These are phyloP conservation scores for Anhinga rufa DNA, from an alignment of 2,113 vertebrate genomes.

Conservation along the genomic window DNA sequence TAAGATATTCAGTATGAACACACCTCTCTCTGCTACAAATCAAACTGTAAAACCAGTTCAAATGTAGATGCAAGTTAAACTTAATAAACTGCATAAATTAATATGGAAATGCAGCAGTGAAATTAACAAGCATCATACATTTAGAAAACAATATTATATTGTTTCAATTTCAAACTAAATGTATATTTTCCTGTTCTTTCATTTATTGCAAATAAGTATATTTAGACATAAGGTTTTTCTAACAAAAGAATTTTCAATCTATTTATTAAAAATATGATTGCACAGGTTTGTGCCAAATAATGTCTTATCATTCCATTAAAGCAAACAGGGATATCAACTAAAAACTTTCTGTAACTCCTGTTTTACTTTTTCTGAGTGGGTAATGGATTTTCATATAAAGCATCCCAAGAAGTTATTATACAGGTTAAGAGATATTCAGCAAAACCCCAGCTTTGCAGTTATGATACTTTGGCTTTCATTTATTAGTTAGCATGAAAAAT, in stretches of 20 bases:
- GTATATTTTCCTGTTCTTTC: background rate
- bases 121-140: background rate
- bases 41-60: background rate
- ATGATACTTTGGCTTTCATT: background rate
- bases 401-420: background rate
- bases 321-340: background rate
- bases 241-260: background rate
- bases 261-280: background rate
- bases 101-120: background rate
- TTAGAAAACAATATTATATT: background rate
- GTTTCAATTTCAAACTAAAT: background rate
- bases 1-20: background rate
- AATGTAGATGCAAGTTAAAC: background rate
- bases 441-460: background rate
- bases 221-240: background rate
- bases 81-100: slow-evolving; percentile 24
- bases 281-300: background rate
- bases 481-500: background rate
- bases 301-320: background rate
- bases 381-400: background rate
- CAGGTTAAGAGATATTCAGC: background rate
- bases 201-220: background rate
- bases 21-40: slow-evolving; percentile 12
- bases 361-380: background rate
- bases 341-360: background rate